Base-by-base conservation (phyloP, 2,113 vertebrate species). In the Oceanites oceanicus region DNA sequence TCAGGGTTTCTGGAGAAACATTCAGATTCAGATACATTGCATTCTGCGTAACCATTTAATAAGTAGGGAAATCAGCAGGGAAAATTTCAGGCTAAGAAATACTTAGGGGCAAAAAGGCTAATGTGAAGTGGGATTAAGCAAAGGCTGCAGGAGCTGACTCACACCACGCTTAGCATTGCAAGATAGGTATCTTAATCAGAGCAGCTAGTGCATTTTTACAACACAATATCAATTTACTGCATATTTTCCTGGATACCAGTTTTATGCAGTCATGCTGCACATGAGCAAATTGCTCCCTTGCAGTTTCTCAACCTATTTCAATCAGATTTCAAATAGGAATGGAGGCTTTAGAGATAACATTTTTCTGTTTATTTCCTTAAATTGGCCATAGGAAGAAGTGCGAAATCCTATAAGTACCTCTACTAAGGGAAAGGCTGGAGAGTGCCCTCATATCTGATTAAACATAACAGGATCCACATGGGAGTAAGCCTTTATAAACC, bases 101-200 rank as follows among this genome's bases (percentile, higher is more conserved):
- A 67, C 13, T 42, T 66, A 8, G 18, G 29, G 81, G 36, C 53
- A 45, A 59, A 82, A 94, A 91, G 34, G 47, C 30, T 95, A 85
- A 79, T 42, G 38, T 88, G 84, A 86, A 90, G 62, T 79, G 70
- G 27, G 53, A 93, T 90, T 96, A 90, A 96, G 58, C 15, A 88
- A 68, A 86, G 45, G 49, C 53, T 90, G 45, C 38, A 53, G 40
- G 52, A 95, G 53, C 78, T 91, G 78, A 73, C 58, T 91, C 30
- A 40, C 44, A 68, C 25, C 32, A 65, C 49, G 68, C 49, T 86
- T 55, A 81, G 72, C 77, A 59, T 91, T 38, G 40, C 7, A 56
- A 93, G 92, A 92, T 81, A 52, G 27, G 36, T 59, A 86, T 95
- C 65, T 84, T 77, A 93, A 88, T 63, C 88, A 81, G 72, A 88